Evolutionary conservation across 92 coral and sea anemone species (phyloP), one percentile per base, ranked within the genome.

Genomic region (Phymanthus crucifer): DNA sequence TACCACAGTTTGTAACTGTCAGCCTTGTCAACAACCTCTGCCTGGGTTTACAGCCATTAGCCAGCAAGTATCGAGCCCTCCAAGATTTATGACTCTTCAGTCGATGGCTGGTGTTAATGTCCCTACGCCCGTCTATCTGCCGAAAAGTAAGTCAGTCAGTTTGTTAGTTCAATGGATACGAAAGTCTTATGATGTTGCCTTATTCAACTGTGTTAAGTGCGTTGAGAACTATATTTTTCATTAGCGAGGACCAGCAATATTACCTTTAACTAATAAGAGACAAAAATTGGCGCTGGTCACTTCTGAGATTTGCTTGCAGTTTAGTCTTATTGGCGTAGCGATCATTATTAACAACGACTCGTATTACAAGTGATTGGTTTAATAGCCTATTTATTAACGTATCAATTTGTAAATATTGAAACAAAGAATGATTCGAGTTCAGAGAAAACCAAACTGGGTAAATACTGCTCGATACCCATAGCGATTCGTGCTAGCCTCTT

Each of bases 21-120:
- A 92, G 32, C 97, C 97, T 4, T 92, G 97, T 67, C 97, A 89
- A 74, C 97, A 92, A 71, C 71, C 93, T 32, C 78, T 87, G 57
- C 17, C 92, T 27, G 90, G 90, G 12, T 92, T 90, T 80, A 83
- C 94, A 3, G 90, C 94, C 32, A 88, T 92, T 6, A 90, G 92
- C 57, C 97, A 92, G 50, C 71, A 86, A 21, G 90, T 88, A 0
- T 68, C 87, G 2, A 78, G 77, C 35, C 95, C 92, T 11, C 90
- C 92, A 6, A 87, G 97, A 17, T 92, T 92, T 66, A 90, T 92
- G 91, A 33, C 97, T 31, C 33, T 92, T 5, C 97, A 92, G 48
- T 73, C 94, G 16, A 88, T 92, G 82, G 86, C 97, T 26, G 75
- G 91, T 0, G 92, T 92, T 9, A 78, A 87, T 10, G 87, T 92